Base-by-base conservation (phyloP, 2,888 invertebrate species). In the Blastobasis adustella region DNA sequence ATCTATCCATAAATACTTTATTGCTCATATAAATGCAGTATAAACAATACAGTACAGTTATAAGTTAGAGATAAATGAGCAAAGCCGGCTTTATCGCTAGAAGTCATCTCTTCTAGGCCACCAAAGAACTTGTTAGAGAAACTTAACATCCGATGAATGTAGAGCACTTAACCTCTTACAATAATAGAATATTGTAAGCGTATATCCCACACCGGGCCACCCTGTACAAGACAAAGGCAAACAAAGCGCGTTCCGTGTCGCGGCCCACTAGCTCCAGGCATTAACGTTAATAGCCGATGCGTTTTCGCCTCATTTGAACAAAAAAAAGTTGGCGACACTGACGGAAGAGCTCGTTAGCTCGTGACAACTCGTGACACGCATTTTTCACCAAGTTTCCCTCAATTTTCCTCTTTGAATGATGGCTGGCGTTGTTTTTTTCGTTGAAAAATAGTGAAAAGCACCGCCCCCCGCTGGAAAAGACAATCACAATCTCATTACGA, bases 331-430 rank as follows among this genome's bases (percentile, higher is more conserved):
- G 49, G 69, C 68, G 72, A 69, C 72, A 66, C 64, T 73, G 79
- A 76, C 71, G 71, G 76, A 78, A 82, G 74, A 51, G 47, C 49
- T 82, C 83, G 78, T 83, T 82, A 79, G 65, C 65, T 62, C 55
- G 60, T 66, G 71, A 71, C 71, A 76, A 69, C 23, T 23, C 23
- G 23, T 23, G 39, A 23, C 39, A 49, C 37, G 43, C 46, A 66
- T 66, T 66, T 62, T 65, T 65, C 61, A 65, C 60, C 54, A 58
- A 58, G 53, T 58, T 59, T 70, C 63, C 60, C 60, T 36, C 7
- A 45, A 10, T 45, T 45, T 23, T 23, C 23, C 59, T 54, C 52
- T 48, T 56, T 67, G 63, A 66, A 64, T 69, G 68, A 71, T 72
- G 55, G 59, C 61, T 60, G 61, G 61, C 61, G 68, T 69, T 67